Conservation (phyloP, 2,113 vertebrate species). For the Kryptolebias marmoratus region DNA sequence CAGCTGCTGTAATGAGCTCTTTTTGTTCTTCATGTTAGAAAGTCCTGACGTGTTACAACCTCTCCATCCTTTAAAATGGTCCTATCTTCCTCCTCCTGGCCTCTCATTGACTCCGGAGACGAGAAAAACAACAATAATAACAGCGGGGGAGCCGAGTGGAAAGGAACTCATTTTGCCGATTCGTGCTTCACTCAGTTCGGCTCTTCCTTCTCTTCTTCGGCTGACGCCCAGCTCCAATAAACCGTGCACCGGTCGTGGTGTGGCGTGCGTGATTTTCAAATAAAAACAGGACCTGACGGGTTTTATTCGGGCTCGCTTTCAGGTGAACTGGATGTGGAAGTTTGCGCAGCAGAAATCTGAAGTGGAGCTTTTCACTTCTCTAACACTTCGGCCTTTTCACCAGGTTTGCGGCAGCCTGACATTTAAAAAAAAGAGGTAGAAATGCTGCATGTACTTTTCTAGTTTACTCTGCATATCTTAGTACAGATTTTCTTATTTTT, state of each 20-base stretch:
- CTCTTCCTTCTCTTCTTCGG: not conserved
- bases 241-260: not conserved
- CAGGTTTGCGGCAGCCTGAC: constrained; percentile 2
- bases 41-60: constrained; percentile 4
- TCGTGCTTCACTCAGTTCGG: constrained; percentile 7
- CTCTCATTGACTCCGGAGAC: constrained; percentile 1
- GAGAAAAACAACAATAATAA: constrained; percentile 22
- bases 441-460: not conserved
- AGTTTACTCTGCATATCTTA: not conserved
- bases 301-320: not conserved
- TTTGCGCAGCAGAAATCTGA: constrained; percentile 1
- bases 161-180: constrained; percentile 43
- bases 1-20: constrained; percentile 36
- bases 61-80: not conserved
- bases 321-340: not conserved
- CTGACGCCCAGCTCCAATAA: not conserved
- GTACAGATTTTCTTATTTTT: not conserved
- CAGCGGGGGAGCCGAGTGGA: constrained; percentile 20
- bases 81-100: not conserved
- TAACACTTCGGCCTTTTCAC: not conserved
- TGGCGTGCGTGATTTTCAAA: not conserved
- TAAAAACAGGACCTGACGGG: not conserved
- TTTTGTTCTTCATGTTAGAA: constrained; percentile 50
- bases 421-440: constrained; percentile 11
- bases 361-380: constrained; percentile 19